phyloP scores from a whole-genome alignment of 2,797 vertebrate species.

The Sebastes melanostomus region DNA sequence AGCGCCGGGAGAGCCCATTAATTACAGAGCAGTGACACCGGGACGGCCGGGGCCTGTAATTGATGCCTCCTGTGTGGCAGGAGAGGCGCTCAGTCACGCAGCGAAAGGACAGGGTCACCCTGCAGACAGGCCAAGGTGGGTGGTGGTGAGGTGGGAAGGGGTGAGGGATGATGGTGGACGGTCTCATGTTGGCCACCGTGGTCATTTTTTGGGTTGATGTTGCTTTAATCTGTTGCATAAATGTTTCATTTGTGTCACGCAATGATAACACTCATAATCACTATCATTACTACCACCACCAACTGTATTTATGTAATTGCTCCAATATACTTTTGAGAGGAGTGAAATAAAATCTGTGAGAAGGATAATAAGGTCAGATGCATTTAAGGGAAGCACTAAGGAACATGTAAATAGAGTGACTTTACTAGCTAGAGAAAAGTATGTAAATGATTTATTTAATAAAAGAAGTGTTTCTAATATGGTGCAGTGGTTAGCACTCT shows the following conservation, averaged over 20 bases:
- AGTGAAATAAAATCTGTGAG: not conserved
- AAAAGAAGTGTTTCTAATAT: not conserved
- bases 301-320: not conserved
- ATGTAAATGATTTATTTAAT: not conserved
- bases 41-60: conserved; percentile 80
- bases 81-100: conserved; percentile 77
- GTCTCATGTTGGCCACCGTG: not conserved
- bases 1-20: conserved; percentile 83
- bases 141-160: conserved; percentile 1
- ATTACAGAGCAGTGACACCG: conserved; percentile 84
- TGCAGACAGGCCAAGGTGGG: conserved; percentile 64
- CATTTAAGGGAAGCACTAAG: not conserved
- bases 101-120: conserved; percentile 76
- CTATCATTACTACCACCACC: not conserved
- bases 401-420: not conserved
- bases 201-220: not conserved
- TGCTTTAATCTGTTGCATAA: not conserved
- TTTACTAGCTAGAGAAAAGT: not conserved
- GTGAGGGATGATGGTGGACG: conserved; percentile 18
- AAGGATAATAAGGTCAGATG: not conserved
- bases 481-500: not conserved
- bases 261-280: conserved; percentile 9
- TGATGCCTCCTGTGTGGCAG: conserved; percentile 84
- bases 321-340: not conserved
- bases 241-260: not conserved